A percentile compares a stretch with the other conserved stretches of the same genome.
Conservation (phyloP, 2,888 invertebrate species). For the Coelinius sp. region DNA sequence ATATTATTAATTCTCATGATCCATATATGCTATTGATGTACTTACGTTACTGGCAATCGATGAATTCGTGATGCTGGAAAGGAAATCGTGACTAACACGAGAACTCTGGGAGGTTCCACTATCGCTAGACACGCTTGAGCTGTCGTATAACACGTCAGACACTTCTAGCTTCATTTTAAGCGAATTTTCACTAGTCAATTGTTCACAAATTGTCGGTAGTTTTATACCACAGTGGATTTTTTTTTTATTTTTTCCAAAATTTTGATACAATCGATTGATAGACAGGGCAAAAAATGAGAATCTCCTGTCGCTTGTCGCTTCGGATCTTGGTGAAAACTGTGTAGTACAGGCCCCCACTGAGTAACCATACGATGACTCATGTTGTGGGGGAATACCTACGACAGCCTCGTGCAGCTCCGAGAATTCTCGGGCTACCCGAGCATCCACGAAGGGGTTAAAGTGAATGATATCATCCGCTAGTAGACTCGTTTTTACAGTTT, state of each 20-base stretch:
- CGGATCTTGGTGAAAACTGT: constrained; percentile 16
- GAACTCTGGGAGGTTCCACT: constrained; percentile 76
- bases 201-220: background rate
- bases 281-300: constrained; percentile 29
- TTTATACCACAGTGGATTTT: background rate
- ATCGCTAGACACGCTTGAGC: constrained; percentile 76
- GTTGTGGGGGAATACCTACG: constrained; percentile 67
- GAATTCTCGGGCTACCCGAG: constrained; percentile 13
- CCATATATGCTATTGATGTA: constrained; percentile 36
- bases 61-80: constrained; percentile 62
- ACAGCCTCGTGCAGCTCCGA: constrained; percentile 35
- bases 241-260: background rate
- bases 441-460: constrained; percentile 21
- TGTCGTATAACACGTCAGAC: constrained; percentile 76
- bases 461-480: constrained; percentile 55
- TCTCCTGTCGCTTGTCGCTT: background rate
- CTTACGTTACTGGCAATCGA: constrained; percentile 61
- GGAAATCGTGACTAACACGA: constrained; percentile 71
- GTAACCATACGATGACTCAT: constrained; percentile 62
- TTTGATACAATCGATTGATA: constrained; percentile 23
- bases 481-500: constrained; percentile 42
- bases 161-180: constrained; percentile 75
- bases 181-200: constrained; percentile 37
- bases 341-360: constrained; percentile 13
- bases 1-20: background rate